Evolutionary conservation across 2,888 invertebrate species (phyloP), one percentile per base, ranked within the genome.

Genomic region (Dichetophora obliterata): DNA sequence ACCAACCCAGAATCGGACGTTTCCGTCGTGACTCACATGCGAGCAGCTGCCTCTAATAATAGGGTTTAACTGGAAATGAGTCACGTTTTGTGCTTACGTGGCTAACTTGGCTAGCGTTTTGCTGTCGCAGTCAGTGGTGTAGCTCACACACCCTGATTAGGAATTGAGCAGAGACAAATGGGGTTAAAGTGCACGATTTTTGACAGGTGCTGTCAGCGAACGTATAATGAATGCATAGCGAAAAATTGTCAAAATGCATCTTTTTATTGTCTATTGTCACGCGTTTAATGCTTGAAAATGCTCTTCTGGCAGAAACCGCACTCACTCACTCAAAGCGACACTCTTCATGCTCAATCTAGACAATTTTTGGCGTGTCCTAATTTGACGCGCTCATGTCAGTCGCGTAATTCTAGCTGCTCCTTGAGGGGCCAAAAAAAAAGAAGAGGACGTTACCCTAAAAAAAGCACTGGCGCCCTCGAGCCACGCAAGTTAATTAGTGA

Each of bases 41-140:
- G 27, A 22, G 50, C 61, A 73, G 72, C 72, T 61, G 63, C 71
- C 34, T 63, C 73, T 57, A 68, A 68, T 68, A 68, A 68, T 54
- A 54, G 75, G 57, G 31, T 50, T 63, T 50, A 11, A n/a, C 63
- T 24, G 52, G 66, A 8, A 72, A 59, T 76, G 76, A 76, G 76
- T 76, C 76, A 76, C 76, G 76, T 72, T 76, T 59, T n/a, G 57
- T 37, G 37, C 61, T 75, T 27, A 71, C 71, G 71, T 61, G 75
- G 43, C 61, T 24, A 69, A 63, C 63, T n/a, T n/a, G n/a, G n/a
- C n/a, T n/a, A n/a, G n/a, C 3, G 43, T 50, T n/a, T 27, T 63
- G 43, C 8, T 34, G 16, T 34, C 24, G 59, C 24, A 59, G 24
- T 59, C 59, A 19, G n/a, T n/a, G 31, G 3, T 65, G 63, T 34